Evolutionary conservation across 2,888 invertebrate genomes (phyloP), one percentile per base, ranked within the genome.

Genomic region (Caenorhabditis doughertyi): DNA sequence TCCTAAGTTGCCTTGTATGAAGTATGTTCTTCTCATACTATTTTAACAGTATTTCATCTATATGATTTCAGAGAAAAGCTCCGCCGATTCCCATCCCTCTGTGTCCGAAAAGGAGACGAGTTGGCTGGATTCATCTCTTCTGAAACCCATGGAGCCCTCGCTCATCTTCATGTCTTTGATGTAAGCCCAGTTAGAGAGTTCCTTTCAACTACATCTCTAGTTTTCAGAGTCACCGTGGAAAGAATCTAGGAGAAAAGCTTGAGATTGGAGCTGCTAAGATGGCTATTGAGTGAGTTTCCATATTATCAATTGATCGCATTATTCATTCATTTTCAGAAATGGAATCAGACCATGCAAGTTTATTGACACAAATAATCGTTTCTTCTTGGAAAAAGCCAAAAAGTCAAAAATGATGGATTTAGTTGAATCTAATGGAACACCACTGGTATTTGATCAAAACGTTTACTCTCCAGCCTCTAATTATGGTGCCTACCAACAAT

Each of bases 351-450:
- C 82, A 11, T 79, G 73, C 47, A 83, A 83, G n/a, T 83, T 83
- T 53, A 83, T 83, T 56, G 82, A 83, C 53, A 83, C 79, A 0
- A 53, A 56, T 9, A 79, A 83, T 58, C 42, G 65, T 21, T 83
- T 79, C 68, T 83, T 76, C 58, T 21, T 83, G 56, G 74, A 79
- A 27, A 83, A 83, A 51, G 72, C 82, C 16, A 62, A 60, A 64
- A 83, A 83, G 23, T 73, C 82, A 11, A 83, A 83, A 25, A n/a
- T 79, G 55, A 83, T 83, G 82, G 82, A 83, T 60, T 25, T 83
- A 8, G 82, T 83, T 0, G 73, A 79, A 55, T 68, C 79, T 7
- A 73, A 83, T 27, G 82, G 82, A 51, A 47, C 64, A 8, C 82
- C 82, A 13, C 32, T 83, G 27, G 70, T 83, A 25, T 67, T 83